Evolutionary conservation across 2,113 vertebrate genomes (phyloP).

Genomic region (Progne subis): DNA sequence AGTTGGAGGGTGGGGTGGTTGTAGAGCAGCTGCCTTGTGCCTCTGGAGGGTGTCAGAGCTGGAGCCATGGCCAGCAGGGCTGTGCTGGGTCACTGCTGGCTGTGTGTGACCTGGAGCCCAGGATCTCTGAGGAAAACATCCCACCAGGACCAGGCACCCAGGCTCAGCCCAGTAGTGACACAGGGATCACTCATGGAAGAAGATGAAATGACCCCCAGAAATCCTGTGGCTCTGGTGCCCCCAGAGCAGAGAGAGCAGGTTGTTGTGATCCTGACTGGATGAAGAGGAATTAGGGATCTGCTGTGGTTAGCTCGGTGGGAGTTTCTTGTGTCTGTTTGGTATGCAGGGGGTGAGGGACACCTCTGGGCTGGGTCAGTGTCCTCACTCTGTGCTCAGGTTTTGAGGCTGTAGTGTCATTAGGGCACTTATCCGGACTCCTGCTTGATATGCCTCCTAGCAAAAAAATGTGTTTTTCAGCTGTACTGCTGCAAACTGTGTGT

Average conservation of each 20-base stretch:
- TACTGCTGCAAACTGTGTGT: neutral
- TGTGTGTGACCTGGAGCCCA: neutral
- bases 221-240: neutral
- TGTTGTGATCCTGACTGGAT: neutral
- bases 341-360: neutral
- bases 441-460: neutral
- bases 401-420: neutral
- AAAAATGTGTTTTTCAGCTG: neutral
- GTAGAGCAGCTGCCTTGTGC: neutral
- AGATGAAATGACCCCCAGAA: neutral
- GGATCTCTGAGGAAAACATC: accelerated
- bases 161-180: neutral
- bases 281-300: neutral
- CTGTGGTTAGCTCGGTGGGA: accelerated
- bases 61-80: neutral
- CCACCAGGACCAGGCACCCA: neutral
- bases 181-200: too few species aligned
- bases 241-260: neutral
- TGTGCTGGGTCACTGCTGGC: neutral
- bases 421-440: neutral
- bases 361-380: neutral
- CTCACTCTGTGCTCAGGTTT: neutral
- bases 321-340: neutral
- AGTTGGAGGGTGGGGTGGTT: neutral
- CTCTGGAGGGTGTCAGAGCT: neutral